Evolutionary conservation across 2,113 vertebrate genomes (phyloP).

Genomic region (Atrichornis clamosus): DNA sequence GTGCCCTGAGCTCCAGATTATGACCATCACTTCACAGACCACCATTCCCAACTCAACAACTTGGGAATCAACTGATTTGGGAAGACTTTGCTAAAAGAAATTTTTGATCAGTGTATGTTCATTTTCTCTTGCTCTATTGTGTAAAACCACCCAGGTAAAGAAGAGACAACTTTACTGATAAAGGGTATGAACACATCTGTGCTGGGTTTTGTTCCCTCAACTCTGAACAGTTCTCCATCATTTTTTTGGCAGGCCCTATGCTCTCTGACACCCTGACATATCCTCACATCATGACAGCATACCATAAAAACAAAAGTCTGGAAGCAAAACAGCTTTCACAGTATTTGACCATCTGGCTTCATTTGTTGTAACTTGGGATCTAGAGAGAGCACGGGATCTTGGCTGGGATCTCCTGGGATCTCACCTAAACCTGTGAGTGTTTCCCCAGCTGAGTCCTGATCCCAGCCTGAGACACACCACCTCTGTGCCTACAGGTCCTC

Average conservation of each 20-base stretch:
- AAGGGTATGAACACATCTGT: neutral
- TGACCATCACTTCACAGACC: neutral
- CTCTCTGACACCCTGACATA: neutral
- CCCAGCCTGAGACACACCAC: rapidly evolving
- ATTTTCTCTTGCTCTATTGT: neutral
- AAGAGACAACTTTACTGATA: rapidly evolving
- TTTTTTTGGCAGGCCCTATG: neutral
- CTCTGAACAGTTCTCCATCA: neutral
- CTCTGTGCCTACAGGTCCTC: neutral
- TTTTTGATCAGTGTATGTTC: neutral
- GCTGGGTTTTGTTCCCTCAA: neutral
- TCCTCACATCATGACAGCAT: neutral
- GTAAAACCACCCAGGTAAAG: neutral
- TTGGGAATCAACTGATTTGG: neutral
- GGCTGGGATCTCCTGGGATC: neutral
- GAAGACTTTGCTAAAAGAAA: neutral
- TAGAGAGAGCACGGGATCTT: neutral
- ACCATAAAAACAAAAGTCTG: neutral
- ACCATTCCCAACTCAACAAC: neutral
- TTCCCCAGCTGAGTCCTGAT: neutral
- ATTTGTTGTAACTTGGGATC: neutral
- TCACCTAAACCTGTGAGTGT: neutral
- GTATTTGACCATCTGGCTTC: neutral
- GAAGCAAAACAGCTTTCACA: neutral
- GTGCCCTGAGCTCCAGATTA: neutral